Evolutionary conservation across 2,797 vertebrate species (phyloP).

Genomic region (Podargus strigoides): DNA sequence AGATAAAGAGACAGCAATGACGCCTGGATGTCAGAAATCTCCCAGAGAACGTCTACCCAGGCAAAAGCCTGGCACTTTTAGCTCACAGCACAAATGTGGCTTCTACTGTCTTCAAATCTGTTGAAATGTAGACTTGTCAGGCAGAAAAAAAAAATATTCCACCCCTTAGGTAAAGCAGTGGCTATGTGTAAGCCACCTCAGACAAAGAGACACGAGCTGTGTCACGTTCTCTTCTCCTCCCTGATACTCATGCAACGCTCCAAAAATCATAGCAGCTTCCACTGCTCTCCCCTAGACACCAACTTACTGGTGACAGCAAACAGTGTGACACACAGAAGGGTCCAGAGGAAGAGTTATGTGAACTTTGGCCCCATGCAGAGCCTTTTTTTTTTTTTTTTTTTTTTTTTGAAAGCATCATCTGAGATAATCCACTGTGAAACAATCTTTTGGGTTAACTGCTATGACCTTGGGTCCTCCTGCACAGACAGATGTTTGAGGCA

Average conservation of each 20-base stretch:
- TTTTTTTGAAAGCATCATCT: not conserved
- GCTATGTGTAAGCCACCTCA: constrained; percentile 2
- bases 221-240: not conserved
- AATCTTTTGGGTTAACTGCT: not conserved
- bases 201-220: not conserved
- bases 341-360: not conserved
- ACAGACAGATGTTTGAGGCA: not conserved
- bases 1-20: not conserved
- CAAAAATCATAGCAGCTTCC: not conserved
- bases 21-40: not conserved
- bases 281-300: not conserved
- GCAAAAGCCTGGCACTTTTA: constrained; percentile 10
- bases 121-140: constrained; percentile 5
- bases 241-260: not conserved
- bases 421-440: not conserved
- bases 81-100: not conserved
- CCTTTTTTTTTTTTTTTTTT: not conserved
- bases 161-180: constrained; percentile 25
- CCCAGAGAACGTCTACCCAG: not conserved
- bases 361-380: not conserved
- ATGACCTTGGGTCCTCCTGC: not conserved
- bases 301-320: not conserved
- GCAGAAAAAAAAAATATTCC: constrained; percentile 46
- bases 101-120: constrained; percentile 25
- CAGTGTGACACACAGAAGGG: not conserved